A percentile compares a stretch with the other conserved stretches of the same genome.
These are phyloP conservation scores for Myotis pilosus DNA, from an alignment of 2,797 vertebrate genomes.

Conservation along the genomic window DNA sequence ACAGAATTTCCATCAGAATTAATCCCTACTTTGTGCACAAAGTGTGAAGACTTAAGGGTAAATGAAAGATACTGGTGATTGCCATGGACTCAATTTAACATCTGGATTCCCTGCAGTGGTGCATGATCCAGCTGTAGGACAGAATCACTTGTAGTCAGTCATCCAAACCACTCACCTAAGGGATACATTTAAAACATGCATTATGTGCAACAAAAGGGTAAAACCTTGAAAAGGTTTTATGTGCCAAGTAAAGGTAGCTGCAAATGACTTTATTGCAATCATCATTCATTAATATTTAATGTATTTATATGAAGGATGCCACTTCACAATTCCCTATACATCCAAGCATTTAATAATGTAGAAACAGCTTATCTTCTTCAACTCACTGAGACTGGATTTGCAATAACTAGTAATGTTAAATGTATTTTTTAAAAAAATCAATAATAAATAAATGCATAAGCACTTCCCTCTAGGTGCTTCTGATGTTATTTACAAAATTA, in stretches of 20 bases:
- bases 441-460: conserved; percentile 98
- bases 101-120: background rate
- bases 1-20: background rate
- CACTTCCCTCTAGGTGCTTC: conserved; percentile 88
- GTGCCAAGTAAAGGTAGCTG: conserved; percentile 80
- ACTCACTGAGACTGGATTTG: conserved; percentile 88
- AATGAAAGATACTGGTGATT: background rate
- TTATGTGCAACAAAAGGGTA: conserved; percentile 71
- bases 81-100: background rate
- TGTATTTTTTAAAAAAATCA: conserved; percentile 90
- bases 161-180: conserved; percentile 60
- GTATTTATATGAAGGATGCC: conserved; percentile 83
- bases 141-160: conserved; percentile 61
- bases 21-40: background rate
- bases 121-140: background rate
- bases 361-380: conserved; percentile 82
- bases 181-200: conserved; percentile 73
- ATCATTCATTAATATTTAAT: conserved; percentile 86
- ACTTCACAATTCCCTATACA: conserved; percentile 81
- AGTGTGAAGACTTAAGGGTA: background rate
- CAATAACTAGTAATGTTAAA: conserved; percentile 95
- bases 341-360: conserved; percentile 84
- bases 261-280: conserved; percentile 85
- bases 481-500: conserved; percentile 97
- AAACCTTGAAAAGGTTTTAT: conserved; percentile 76